Evolutionary conservation across 2,797 vertebrate species (phyloP).

Genomic region (Gymnodraco acuticeps): DNA sequence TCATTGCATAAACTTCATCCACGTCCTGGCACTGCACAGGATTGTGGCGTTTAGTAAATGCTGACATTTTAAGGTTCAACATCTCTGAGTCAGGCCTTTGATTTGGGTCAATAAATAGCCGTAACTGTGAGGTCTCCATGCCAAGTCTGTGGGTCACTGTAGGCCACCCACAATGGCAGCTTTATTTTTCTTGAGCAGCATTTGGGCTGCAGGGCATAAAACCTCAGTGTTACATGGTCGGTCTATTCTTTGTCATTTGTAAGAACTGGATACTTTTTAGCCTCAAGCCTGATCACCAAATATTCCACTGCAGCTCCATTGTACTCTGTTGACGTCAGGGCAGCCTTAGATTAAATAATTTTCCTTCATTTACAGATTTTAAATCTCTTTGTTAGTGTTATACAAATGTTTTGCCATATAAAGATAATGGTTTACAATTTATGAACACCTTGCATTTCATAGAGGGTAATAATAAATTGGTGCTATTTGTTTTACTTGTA

Average conservation of each 20-base stretch:
- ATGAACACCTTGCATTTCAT: background rate
- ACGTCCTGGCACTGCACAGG: slow-evolving; percentile 46
- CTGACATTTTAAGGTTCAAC: slow-evolving; percentile 63
- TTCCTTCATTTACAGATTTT: slow-evolving; percentile 16
- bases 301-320: slow-evolving; percentile 41
- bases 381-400: slow-evolving; percentile 7
- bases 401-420: slow-evolving; percentile 10
- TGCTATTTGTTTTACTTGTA: slow-evolving; percentile 4
- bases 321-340: slow-evolving; percentile 31
- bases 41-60: slow-evolving; percentile 68
- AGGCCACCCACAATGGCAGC: slow-evolving; percentile 84
- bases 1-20: slow-evolving; percentile 65
- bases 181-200: slow-evolving; percentile 82
- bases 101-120: slow-evolving; percentile 80
- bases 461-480: background rate
- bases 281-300: slow-evolving; percentile 54
- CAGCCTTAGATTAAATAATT: slow-evolving; percentile 34
- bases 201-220: slow-evolving; percentile 69
- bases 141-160: slow-evolving; percentile 81
- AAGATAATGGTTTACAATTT: background rate
- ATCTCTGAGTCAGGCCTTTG: slow-evolving; percentile 76
- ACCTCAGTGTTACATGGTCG: slow-evolving; percentile 67
- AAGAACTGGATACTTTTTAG: slow-evolving; percentile 63
- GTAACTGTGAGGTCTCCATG: slow-evolving; percentile 78
- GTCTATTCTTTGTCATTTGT: slow-evolving; percentile 67